Base-by-base conservation (phyloP, 2,113 vertebrate species). In the Notiomystis cincta region DNA sequence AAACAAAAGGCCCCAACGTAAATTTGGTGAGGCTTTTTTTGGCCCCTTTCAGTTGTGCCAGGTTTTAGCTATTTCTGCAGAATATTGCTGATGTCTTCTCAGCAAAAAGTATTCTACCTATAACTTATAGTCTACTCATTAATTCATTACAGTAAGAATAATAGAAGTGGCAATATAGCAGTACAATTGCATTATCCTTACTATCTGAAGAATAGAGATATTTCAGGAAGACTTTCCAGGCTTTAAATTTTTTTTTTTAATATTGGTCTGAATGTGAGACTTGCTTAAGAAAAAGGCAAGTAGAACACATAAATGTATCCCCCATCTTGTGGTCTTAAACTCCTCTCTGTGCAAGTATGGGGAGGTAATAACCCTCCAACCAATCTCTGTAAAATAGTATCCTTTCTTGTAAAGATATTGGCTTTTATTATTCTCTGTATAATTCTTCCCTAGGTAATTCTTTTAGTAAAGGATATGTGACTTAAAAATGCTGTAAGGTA, bases 21-120 rank as follows among this genome's bases (percentile, higher is more conserved):
- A 47, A 73, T 79, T 61, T 50, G 21, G 3, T 61, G 25, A 51
- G 20, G 2, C 3, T 31, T 60, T 60, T 53, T 56, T 54, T 9
- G 27, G 0, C 11, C 28, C 1, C 4, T 58, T 89, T 65, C 4
- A 13, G 0, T 12, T 73, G 13, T 62, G 15, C 25, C 5, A 20
- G 24, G 5, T 64, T 73, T 77, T 51, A 57, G 14, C 13, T 9
- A 7, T 2, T 84, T 66, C 73, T 91, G 37, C 15, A 35, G 25
- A 47, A 37, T 66, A 42, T 25, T 64, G 4, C 21, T 60, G 21
- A 28, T 51, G 4, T 40, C 21, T 78, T 61, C 53, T 78, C 30
- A 50, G 15, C 18, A 69, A 61, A 33, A 78, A 37, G 6, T n/a
- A 31, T 65, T 91, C 38, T 78, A 48, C 11, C 4, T 1, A 0